Conservation (phyloP, 2,888 invertebrate species). For the Eilema sororculum region DNA sequence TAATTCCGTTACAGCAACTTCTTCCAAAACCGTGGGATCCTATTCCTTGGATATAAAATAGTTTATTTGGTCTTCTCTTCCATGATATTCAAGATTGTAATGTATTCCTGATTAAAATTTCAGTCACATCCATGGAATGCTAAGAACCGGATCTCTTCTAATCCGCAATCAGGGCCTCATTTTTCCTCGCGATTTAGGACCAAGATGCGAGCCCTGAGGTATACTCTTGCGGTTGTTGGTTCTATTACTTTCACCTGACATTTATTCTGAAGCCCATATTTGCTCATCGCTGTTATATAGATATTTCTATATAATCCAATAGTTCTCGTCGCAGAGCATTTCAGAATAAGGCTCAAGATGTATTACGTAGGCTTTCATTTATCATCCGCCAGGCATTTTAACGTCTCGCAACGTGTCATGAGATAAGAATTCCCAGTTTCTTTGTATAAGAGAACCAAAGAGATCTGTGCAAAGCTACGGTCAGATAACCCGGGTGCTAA, state of each 20-base stretch:
- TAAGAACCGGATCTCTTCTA: too few species aligned
- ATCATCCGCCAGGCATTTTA: slow-evolving; percentile 64
- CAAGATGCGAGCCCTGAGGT: too few species aligned
- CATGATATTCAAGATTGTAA: too few species aligned
- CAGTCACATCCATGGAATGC: too few species aligned
- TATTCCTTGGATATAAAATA: too few species aligned
- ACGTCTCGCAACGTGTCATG: slow-evolving; percentile 59
- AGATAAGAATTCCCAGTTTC: slow-evolving; percentile 54
- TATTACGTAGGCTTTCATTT: slow-evolving; percentile 69
- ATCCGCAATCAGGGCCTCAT: too few species aligned
- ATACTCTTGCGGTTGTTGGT: too few species aligned
- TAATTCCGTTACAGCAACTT: too few species aligned
- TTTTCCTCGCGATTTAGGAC: too few species aligned
- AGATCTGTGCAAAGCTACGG: slow-evolving; percentile 34
- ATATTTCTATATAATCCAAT: not conserved
- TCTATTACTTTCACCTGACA: not conserved
- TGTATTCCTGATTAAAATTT: too few species aligned
- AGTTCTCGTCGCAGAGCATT: slow-evolving; percentile 31
- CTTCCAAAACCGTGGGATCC: too few species aligned
- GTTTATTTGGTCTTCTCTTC: too few species aligned
- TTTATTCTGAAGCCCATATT: not conserved
- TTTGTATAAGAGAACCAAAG: slow-evolving; percentile 36
- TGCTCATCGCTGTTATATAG: not conserved
- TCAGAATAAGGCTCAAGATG: slow-evolving; percentile 53
- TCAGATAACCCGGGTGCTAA: slow-evolving; percentile 26